Evolutionary conservation across 2,797 vertebrate genomes (phyloP), one percentile per base, ranked within the genome.

Genomic region (Tragopan temminckii): DNA sequence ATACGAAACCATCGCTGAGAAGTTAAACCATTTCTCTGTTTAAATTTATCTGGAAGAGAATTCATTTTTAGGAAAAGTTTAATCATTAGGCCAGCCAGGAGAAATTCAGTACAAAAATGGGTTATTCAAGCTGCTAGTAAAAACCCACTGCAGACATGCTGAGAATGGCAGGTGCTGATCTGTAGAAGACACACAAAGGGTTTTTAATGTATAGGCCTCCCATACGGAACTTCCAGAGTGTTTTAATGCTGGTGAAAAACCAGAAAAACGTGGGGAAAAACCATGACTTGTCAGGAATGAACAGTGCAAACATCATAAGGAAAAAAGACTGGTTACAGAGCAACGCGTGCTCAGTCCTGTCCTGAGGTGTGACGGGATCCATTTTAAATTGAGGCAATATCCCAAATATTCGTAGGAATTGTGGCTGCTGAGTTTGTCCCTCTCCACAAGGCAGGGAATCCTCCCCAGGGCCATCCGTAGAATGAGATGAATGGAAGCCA

Each of bases 361-460:
- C 55, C 35, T 50, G 46, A 55, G 33, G 7, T 45, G 21, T 63
- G 42, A 7, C 13, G 17, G 1, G 5, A 10, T 62, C 25, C 14
- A 10, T 59, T 67, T 75, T 42, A 74, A 66, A 45, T 55, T 33
- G 42, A n/a, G 14, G 18, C 23, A 79, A 7, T 27, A 33, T 58
- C 35, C 14, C 43, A 42, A n/a, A 13, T 31, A 33, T 27, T 50
- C 59, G 45, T 46, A 61, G 67, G 24, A 78, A 52, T 2, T 33
- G 48, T 25, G 36, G 16, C 59, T 85, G 42, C 64, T 5, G 27
- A 74, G 33, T 7, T 24, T 50, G 20, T 1, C 46, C 20, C 13
- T 5, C 17, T 27, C 33, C 4, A 15, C 13, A 23, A n/a, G 48
- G 77, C 45, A 55, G 43, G 5, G 0, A 0, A 16, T 57, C 9